Conservation (phyloP, 2,888 invertebrate genomes). For the Villa cingulata region DNA sequence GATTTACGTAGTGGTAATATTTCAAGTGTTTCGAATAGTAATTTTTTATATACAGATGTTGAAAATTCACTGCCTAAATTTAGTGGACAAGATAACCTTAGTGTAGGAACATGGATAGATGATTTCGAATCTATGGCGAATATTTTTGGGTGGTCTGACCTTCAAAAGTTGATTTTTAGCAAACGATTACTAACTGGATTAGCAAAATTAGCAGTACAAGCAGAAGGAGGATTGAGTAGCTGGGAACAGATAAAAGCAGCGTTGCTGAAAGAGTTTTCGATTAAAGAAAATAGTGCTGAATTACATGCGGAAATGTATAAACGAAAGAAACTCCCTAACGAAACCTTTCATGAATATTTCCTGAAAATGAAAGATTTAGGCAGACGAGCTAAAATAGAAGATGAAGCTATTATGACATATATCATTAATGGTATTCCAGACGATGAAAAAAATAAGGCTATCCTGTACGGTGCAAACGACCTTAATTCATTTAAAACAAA, state of each 20-base stretch:
- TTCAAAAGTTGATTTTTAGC: too few species aligned
- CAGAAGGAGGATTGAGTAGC: background rate
- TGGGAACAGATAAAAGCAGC: slow-evolving; percentile 4
- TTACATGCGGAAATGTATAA: slow-evolving; percentile 5
- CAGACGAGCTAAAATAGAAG: slow-evolving; percentile 11
- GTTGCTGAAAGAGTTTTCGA: slow-evolving; percentile 5
- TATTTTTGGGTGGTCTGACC: too few species aligned
- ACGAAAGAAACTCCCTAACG: slow-evolving; percentile 1
- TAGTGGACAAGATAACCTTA: too few species aligned
- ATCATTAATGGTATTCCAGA: slow-evolving; percentile 21
- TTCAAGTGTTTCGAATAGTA: too few species aligned
- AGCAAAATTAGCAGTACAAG: background rate
- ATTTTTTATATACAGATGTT: too few species aligned
- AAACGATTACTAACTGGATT: too few species aligned
- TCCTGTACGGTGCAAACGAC: slow-evolving; percentile 16
- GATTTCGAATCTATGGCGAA: too few species aligned
- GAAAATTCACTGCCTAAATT: too few species aligned
- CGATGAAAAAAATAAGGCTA: slow-evolving; percentile 14
- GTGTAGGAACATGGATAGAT: too few species aligned
- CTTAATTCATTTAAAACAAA: slow-evolving; percentile 1
- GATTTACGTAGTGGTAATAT: too few species aligned
- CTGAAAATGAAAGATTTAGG: slow-evolving; percentile 8
- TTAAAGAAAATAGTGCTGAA: background rate
- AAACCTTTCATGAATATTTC: slow-evolving; percentile 9
- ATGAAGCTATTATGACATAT: slow-evolving; percentile 20